These are phyloP conservation scores for Sesamia inferens DNA, from an alignment of 2,888 invertebrate genomes.

Conservation along the genomic window DNA sequence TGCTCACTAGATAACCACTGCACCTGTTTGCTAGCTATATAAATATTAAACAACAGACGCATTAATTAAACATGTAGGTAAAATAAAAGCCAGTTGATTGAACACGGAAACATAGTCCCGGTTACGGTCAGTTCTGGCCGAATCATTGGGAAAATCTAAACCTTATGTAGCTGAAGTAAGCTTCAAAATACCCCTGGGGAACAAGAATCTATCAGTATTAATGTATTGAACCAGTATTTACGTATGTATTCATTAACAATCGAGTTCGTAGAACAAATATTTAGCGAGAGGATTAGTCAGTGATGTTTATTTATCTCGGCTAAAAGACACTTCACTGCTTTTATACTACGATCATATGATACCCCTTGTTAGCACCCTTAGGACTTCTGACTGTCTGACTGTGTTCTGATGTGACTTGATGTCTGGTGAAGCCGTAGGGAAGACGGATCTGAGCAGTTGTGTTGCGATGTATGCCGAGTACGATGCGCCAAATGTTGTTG, in stretches of 20 bases:
- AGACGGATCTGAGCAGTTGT: too few relatives aligned
- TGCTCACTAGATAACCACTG: too few relatives aligned
- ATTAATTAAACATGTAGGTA: not conserved
- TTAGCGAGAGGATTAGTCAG: not conserved
- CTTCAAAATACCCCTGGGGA: not conserved
- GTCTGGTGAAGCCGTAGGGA: too few relatives aligned
- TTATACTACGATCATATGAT: not conserved
- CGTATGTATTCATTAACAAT: slow-evolving; percentile 14
- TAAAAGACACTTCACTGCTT: not conserved
- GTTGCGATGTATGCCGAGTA: too few relatives aligned
- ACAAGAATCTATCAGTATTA: not conserved
- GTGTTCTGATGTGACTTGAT: too few relatives aligned
- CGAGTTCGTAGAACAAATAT: slow-evolving; percentile 2
- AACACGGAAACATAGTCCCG: slow-evolving; percentile 1
- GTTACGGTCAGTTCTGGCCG: not conserved
- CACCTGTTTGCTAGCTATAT: not conserved
- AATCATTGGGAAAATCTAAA: slow-evolving; percentile 22
- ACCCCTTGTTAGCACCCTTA: too few relatives aligned
- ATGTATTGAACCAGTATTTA: not conserved
- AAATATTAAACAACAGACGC: slow-evolving; percentile 4
- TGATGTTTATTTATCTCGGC: not conserved
- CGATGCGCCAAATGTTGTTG: too few relatives aligned
- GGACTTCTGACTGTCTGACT: too few relatives aligned
- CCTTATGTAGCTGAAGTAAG: not conserved
- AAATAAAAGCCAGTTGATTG: slow-evolving; percentile 21